Evolutionary conservation across 2,113 vertebrate species (phyloP), one percentile per base, ranked within the genome.

Genomic region (Salminus brasiliensis): DNA sequence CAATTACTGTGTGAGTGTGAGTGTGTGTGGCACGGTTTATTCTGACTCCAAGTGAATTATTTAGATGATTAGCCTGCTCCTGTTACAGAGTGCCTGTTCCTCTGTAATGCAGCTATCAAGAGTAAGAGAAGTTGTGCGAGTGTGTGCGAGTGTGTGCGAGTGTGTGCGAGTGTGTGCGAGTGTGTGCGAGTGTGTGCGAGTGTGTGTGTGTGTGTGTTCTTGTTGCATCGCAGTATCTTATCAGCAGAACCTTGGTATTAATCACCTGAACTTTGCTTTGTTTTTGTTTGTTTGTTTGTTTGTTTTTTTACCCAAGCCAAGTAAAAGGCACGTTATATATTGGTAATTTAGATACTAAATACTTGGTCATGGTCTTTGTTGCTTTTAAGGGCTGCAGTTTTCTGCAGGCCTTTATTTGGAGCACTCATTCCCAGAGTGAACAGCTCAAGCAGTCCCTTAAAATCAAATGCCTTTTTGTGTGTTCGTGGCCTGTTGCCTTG

Each of bases 11-110:
- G 65, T 32, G 68, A 18, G 74, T 49, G 60, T 75, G 45, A 59
- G 34, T 59, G 62, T 72, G 82, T 77, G n/a, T 45, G 43, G 63
- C 30, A n/a, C 59, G 57, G 66, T 80, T 73, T 78, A 60, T 13
- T 80, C n/a, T 72, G 29, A 80, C 34, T 65, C 32, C 45, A 53
- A 60, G 32, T 81, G 34, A 71, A 74, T 75, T 39, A 80, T 84
- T 82, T 78, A 76, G 77, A 66, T 73, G 15, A 47, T 63, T 63
- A 81, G 43, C n/a, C 66, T 80, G 59, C 81, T 81, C n/a, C 43
- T 79, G n/a, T 71, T 57, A 66, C 73, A 71, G 77, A 76, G 68
- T 0, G 52, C 62, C 73, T 21, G 32, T 62, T 70, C 55, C 32
- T 63, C 62, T 80, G 74, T 62, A 73, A 62, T 49, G 41, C 43